Base-by-base conservation (phyloP, 2,113 vertebrate genomes). In the Anas platyrhynchos region DNA sequence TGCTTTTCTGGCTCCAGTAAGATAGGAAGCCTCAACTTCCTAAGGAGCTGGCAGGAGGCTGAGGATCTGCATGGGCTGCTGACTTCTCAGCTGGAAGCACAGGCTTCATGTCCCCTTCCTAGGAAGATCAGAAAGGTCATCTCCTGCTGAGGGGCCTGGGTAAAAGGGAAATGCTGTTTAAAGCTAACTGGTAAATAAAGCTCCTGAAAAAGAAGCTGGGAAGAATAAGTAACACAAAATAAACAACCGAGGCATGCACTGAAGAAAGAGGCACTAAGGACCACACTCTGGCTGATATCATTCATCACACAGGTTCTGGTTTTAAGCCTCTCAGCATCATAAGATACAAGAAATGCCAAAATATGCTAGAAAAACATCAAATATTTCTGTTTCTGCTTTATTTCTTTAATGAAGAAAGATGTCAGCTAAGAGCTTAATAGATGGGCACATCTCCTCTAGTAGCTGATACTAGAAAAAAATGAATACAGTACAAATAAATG, bases 1-100 rank as follows among this genome's bases (percentile, higher is more conserved):
- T 43, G 68, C 20, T 88, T 88, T 69, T 86, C 91, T 91, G 89
- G 78, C 85, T 96, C 84, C 84, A 92, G 27, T 50, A 85, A 87
- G 71, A 73, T 84, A 56, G 74, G 66, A 93, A 91, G 67, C 32
- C 80, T 54, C 58, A 73, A 14, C 22, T 97, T 96, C 82, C 72
- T 89, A 80, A 38, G 83, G 26, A 89, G 36, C 46, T 87, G 63
- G 74, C 72, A 78, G 94, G 68, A 86, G 27, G 36, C 54, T 95
- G 29, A 50, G 82, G 59, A 69, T 85, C 50, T 71, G 36, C 16
- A 43, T 67, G 88, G 73, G 36, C 36, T 93, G 48, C 44, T 86
- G 61, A 32, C 65, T 86, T 78, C 38, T 81, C 32, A 48, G 36
- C 61, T 46, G 10, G 15, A n/a, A 89, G 71, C 62, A 85, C 22